Base-by-base conservation (phyloP, 2,113 vertebrate species). In the Nycticebus coucang region DNA sequence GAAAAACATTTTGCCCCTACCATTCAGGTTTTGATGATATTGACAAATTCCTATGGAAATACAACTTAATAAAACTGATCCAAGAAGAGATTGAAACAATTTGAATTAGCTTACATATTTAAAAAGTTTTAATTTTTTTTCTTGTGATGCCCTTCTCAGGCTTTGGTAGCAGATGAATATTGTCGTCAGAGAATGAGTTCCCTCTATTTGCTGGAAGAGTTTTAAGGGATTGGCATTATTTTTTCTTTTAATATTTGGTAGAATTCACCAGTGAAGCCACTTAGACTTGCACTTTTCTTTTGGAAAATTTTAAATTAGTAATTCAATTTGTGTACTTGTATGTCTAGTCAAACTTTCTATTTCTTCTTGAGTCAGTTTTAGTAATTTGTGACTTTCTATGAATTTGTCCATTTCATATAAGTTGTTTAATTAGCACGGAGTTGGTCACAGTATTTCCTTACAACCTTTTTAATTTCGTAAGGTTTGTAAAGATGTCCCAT, bases 171-270 rank as follows among this genome's bases (percentile, higher is more conserved):
- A 30, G n/a, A n/a, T 26, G 41, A 83, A 80, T 60, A 91, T 2
- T 88, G 1, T 78, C 30, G 26, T 41, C 2, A 30, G 59, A 59
- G 60, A 88, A 62, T 89, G 86, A 68, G 6, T 89, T 87, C 53
- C 18, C 60, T 59, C 7, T 93, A 22, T 84, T 91, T 94, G 91
- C 68, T 95, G 53, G 57, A 94, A 90, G 69, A 78, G 8, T 66
- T 88, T 75, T 93, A 78, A 93, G 83, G 64, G 26, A 18, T 33
- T 87, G 21, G 26, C 75, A 69, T 82, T 94, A 72, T 71, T 96
- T 82, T 91, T 95, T 87, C 18, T 92, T 85, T 95, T 30, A 71
- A 8, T 89, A 28, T 75, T 92, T 95, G 79, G 41, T 86, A 71
- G 68, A 91, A 87, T 81, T 81, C 15, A 80, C 64, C 35, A 72